phyloP scores from a whole-genome alignment of 64 coral and sea anemone genomes.

The Pocillopora damicornis region DNA sequence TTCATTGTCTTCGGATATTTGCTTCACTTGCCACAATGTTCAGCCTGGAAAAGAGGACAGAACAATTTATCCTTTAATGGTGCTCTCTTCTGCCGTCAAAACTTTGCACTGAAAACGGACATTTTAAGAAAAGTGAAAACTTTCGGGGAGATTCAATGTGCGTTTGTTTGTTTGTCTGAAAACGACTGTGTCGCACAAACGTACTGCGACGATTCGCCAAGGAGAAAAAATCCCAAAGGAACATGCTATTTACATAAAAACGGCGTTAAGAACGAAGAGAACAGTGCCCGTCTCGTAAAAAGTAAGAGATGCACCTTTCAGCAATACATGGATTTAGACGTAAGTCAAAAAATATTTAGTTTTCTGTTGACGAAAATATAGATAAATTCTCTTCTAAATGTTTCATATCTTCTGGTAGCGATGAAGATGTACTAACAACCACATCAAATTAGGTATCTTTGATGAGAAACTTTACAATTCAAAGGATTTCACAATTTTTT shows the following conservation, averaged over 20 bases:
- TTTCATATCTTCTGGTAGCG: no score
- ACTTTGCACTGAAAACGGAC: slow-evolving; percentile 11
- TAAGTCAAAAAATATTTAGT: slow-evolving; percentile 3
- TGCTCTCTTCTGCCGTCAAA: neutral
- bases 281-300: neutral
- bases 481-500: no score
- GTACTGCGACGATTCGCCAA: neutral
- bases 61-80: slow-evolving; percentile 4
- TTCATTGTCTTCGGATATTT: neutral
- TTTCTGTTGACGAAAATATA: no score
- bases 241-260: slow-evolving; percentile 36
- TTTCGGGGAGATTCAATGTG: neutral
- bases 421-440: no score
- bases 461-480: no score
- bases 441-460: no score
- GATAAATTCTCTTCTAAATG: no score
- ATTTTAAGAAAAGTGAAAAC: neutral
- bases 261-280: slow-evolving; percentile 16
- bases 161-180: slow-evolving; percentile 3
- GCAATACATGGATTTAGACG: slow-evolving; percentile 30
- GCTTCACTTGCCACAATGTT: neutral
- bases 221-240: neutral
- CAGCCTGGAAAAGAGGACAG: neutral
- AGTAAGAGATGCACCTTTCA: slow-evolving; percentile 39
- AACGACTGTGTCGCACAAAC: slow-evolving; percentile 21